Evolutionary conservation across 2,888 invertebrate genomes (phyloP).

Genomic region (Linnaemya vulpina): DNA sequence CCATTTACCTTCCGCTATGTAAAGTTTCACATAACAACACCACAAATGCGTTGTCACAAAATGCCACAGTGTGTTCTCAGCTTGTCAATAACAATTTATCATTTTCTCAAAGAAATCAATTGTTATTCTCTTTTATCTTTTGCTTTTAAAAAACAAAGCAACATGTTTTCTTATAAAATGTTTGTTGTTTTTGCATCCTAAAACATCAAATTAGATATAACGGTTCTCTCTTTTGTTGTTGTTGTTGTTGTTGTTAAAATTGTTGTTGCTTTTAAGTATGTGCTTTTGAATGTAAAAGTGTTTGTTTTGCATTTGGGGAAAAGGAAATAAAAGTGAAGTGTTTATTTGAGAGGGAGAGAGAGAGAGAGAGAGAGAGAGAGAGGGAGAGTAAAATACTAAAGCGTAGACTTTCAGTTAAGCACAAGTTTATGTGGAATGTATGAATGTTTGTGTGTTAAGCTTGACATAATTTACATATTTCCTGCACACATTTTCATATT

Average conservation of each 20-base stretch:
- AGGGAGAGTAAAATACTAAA: neutral
- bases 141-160: slow-evolving; percentile 27
- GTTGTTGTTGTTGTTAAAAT: too few relatives aligned
- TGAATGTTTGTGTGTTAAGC: neutral
- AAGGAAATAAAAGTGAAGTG: neutral
- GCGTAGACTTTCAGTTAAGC: neutral
- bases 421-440: neutral
- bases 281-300: neutral
- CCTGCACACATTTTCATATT: slow-evolving; percentile 58
- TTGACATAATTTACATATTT: slow-evolving; percentile 61
- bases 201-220: slow-evolving; percentile 54
- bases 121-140: neutral
- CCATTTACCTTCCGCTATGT: too few relatives aligned
- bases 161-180: slow-evolving; percentile 17
- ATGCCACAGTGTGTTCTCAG: too few relatives aligned
- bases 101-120: too few relatives aligned
- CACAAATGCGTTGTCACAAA: too few relatives aligned
- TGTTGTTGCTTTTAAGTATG: slow-evolving; percentile 6
- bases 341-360: neutral
- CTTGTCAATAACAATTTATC: too few relatives aligned
- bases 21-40: too few relatives aligned
- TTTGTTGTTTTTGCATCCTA: slow-evolving; percentile 11
- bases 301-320: slow-evolving; percentile 10
- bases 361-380: neutral
- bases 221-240: slow-evolving; percentile 28